Base-by-base conservation (phyloP, 2,113 vertebrate genomes). In the Cryptomyrus ogoouensis region DNA sequence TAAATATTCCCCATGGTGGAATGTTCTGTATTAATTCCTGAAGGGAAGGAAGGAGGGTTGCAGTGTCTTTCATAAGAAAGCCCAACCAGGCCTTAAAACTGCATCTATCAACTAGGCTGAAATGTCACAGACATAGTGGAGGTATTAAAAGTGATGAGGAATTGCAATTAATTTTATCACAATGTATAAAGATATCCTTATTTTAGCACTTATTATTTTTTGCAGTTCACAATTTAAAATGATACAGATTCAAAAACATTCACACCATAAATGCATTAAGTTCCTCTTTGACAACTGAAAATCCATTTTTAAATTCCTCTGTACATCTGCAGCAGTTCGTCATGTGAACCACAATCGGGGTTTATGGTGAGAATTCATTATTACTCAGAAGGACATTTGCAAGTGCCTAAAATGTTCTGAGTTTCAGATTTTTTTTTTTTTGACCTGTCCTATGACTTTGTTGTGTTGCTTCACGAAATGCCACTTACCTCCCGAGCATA, bases 141-240 rank as follows among this genome's bases (percentile, higher is more conserved):
- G 70, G 31, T 88, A 70, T 27, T 58, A 47, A 50, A 15, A 87
- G 47, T 39, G 49, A 90, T 47, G 47, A 83, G 90, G 83, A 89
- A 90, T 80, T n/a, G 74, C 90, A 90, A 90, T 90, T 90, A 90
- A 50, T 77, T 66, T 56, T 90, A 83, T 80, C 53, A 49, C 44
- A 83, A 50, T 80, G 74, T 84, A 53, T 56, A 84, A 85, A 89
- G 47, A 85, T 31, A 53, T 85, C 87, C 31, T 44, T 6, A 44
- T 89, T 42, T 88, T 89, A 90, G 3, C 90, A 84, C 77, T 49
- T 84, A 44, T 62, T 21, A 53, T 21, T 90, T 84, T 84, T 58
- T 66, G 88, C 35, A 31, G 77, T n/a, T 89, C 52, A 77, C 74
- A 62, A 62, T 90, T 83, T 49, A 88, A 58, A 83, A 80, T 66